Evolutionary conservation across 2,113 vertebrate genomes (phyloP).

Genomic region (Pachypanchax playfairii): DNA sequence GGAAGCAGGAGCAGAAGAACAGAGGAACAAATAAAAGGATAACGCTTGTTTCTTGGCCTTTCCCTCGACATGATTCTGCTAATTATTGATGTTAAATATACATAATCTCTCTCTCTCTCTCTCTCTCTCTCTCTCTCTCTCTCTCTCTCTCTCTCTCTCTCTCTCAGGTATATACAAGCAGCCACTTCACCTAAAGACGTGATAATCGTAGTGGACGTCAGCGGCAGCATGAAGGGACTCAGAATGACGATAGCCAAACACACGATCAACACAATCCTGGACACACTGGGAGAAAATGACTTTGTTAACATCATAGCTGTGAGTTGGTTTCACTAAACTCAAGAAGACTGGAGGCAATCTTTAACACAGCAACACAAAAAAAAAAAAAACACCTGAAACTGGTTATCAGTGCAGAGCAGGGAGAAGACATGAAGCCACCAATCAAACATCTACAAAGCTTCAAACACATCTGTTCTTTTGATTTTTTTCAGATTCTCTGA

Average conservation of each 20-base stretch:
- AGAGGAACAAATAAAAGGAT: constrained; percentile 60
- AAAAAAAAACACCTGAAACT: no score
- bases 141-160: neutral
- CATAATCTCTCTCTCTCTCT: neutral
- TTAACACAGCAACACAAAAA: no score
- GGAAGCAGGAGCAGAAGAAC: constrained; percentile 14
- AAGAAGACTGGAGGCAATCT: constrained; percentile 1
- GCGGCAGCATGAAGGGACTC: constrained; percentile 97
- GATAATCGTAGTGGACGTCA: constrained; percentile 91
- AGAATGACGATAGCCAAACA: constrained; percentile 93
- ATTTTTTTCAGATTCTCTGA: no score
- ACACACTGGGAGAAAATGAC: constrained; percentile 96
- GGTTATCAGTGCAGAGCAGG: no score
- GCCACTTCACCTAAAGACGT: constrained; percentile 96
- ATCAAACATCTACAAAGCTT: no score
- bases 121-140: neutral
- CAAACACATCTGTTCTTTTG: no score
- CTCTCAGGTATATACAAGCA: constrained; percentile 93
- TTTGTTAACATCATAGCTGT: constrained; percentile 96
- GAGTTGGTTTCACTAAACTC: constrained; percentile 29
- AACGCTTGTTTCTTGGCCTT: constrained; percentile 28
- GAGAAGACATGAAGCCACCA: no score
- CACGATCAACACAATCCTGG: constrained; percentile 90
- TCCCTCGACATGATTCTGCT: constrained; percentile 7
- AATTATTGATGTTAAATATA: neutral